These are phyloP conservation scores for Rhimphoctona megacephalus DNA, from an alignment of 2,888 invertebrate genomes.

Conservation along the genomic window DNA sequence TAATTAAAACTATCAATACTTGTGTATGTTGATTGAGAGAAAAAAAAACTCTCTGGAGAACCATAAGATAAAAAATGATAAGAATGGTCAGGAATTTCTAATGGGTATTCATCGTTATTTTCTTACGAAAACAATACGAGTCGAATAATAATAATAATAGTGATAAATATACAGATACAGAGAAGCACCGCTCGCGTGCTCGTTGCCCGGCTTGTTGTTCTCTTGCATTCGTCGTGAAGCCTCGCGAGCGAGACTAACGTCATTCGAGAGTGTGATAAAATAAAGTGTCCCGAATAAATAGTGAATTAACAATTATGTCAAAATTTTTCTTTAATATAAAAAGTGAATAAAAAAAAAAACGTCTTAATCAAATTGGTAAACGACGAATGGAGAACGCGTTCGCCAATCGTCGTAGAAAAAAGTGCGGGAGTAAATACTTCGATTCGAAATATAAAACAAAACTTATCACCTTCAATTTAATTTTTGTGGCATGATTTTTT, in stretches of 20 bases:
- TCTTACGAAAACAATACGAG: conserved; percentile 9
- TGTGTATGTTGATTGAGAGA: not conserved
- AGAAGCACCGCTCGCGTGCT: conserved; percentile 21
- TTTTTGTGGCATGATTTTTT: not conserved
- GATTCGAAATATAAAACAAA: not conserved
- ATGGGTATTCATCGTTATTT: conserved; percentile 6
- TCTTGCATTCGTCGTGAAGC: conserved; percentile 47
- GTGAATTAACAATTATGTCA: not conserved
- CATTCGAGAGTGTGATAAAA: conserved; percentile 21
- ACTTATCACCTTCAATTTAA: not conserved
- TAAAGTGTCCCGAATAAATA: conserved; percentile 13
- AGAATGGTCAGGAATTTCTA: not conserved
- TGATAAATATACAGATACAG: conserved; percentile 3
- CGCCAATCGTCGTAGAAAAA: conserved; percentile 76
- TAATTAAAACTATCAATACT: not conserved
- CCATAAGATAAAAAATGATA: not conserved
- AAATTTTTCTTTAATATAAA: not conserved
- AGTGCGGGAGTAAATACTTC: conserved; percentile 72
- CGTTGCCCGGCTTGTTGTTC: conserved; percentile 28
- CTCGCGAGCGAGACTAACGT: conserved; percentile 28
- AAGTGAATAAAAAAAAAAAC: not conserved
- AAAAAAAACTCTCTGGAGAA: not conserved
- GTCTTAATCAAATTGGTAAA: conserved; percentile 25
- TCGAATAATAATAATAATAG: not conserved
- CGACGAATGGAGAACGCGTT: conserved; percentile 78